Base-by-base conservation (phyloP, 2,888 invertebrate species). In the Lissonota sp. region DNA sequence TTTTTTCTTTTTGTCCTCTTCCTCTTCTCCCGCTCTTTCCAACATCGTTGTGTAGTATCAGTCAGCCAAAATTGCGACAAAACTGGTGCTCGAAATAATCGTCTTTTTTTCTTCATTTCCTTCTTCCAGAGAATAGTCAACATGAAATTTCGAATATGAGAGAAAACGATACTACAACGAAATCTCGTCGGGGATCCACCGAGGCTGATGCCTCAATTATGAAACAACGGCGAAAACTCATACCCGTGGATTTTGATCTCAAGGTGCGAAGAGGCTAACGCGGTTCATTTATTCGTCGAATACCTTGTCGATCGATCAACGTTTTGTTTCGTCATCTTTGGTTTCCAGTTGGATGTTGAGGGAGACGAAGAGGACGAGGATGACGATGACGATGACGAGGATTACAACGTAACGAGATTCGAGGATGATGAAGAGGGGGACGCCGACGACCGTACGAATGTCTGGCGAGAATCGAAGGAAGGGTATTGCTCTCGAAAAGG, bases 341-440 rank as follows among this genome's bases (percentile, higher is more conserved):
- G 39, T 16, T 12, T 10, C 87, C 4, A 93, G 91, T 86, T 90
- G 58, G 93, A 93, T 75, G 93, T 91, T 58, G 93, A 92, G 46
- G 93, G 92, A 72, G 91, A 92, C 79, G 93, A 26, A 3, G 26
- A 94, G 73, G 94, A 94, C 60, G 73, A 57, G 8, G 94, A 94
- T 14, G 93, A 93, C 6, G 93, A 93, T 46, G 93, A 93, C 39
- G 85, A 87, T 26, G 89, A 90, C 46, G 91, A 91, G 55, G 90
- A 90, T 44, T 88, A 87, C 64, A 84, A 86, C 6, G 88, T 89
- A 6, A 86, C 89, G 4, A 88, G 90, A 69, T 90, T 91, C 55
- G 90, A 91, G 10, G 90, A 90, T 1, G 90, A 88, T 16, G 87
- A 86, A 16, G 86, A 86, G 5, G 26, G 26, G 26, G 26, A 26